Percentiles rank a stretch among this genome's conserved stretches.
phyloP scores from a whole-genome alignment of 1,140 invertebrate genomes.

The Drosophila aff. region DNA sequence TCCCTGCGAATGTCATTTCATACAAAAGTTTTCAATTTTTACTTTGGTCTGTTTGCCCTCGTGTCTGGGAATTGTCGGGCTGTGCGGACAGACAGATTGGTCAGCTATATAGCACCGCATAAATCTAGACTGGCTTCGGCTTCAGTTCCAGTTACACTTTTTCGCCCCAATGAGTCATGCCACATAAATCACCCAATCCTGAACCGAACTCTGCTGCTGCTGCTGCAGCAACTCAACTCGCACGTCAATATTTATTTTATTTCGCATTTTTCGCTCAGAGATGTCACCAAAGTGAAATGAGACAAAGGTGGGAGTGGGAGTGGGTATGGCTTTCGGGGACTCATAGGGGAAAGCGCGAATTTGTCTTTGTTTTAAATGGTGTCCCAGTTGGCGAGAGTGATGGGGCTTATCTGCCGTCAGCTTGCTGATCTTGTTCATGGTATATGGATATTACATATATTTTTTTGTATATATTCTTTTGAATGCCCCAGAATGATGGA shows the following conservation, averaged over 20 bases:
- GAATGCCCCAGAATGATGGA: neutral
- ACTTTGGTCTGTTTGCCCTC: constrained; percentile 54
- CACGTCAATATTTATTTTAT: constrained; percentile 80
- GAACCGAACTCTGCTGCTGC: constrained; percentile 18
- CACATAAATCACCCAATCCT: constrained; percentile 73
- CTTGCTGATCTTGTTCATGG: constrained; percentile 23
- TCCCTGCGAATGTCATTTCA: constrained; percentile 20
- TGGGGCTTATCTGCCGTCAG: constrained; percentile 24
- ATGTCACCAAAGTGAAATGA: constrained; percentile 46
- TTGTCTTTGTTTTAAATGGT: constrained; percentile 48
- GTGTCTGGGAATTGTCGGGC: constrained; percentile 67
- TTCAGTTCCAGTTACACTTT: constrained; percentile 50
- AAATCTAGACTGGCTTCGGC: constrained; percentile 44
- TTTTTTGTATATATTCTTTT: neutral
- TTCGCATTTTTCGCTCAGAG: constrained; percentile 52
- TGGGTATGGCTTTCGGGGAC: neutral
- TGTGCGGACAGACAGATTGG: constrained; percentile 38
- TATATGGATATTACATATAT: neutral
- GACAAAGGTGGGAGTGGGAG: constrained; percentile 1
- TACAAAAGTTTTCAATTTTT: constrained; percentile 51
- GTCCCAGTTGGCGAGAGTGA: constrained; percentile 25
- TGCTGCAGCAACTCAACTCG: constrained; percentile 52
- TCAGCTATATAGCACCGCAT: constrained; percentile 46
- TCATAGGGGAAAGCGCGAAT: constrained; percentile 37
- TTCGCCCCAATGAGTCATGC: constrained; percentile 60